Evolutionary conservation across 2,888 invertebrate genomes (phyloP), one percentile per base, ranked within the genome.

Genomic region (Brachycybe producta): DNA sequence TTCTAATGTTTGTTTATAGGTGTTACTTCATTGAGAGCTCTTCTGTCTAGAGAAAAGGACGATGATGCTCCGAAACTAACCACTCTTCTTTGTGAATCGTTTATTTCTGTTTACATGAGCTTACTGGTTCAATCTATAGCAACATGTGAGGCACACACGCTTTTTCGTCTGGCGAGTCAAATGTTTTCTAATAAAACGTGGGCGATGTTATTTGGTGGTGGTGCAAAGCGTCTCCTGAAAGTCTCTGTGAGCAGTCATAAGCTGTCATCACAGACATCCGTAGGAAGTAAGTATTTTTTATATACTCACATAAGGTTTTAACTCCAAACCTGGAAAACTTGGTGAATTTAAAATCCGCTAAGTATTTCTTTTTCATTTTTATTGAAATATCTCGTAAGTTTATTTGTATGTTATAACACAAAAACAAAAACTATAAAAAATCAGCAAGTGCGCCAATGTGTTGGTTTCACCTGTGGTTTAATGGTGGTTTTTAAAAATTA

Each of bases 21-120:
- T 11, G 95, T 97, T 1, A 87, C 92, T 1, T 88, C 87, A 52
- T 72, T 98, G 35, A 76, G 94, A 24, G 87, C 92, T 0, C 72
- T 98, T 36, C 71, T 98, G 5, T 84, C 88, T 0, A 75, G 92
- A 21, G 95, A 95, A 60, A 88, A 91, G 57, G 97, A 98, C 62
- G 90, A 91, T 61, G 87, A 88, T 62, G 82, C 90, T 2, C 97
- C 97, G 0, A 82, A 87, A 54, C 72, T 98, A 43, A 85, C 86
- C 58, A 83, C 95, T 23, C 72, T 99, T 8, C 73, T 99, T 19
- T 83, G 87, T 49, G 97, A 99, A 68, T 81, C 91, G 0, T 91
- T 94, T 67, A 80, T 91, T 19, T 86, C 92, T 0, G 88, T 95
- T 5, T 95, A 84, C 67, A 77, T 91, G 66, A 88, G 94, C 27